A percentile compares a stretch with the other conserved stretches of the same genome.
phyloP scores from a whole-genome alignment of 2,113 vertebrate species.

The Bathybates hornii region DNA sequence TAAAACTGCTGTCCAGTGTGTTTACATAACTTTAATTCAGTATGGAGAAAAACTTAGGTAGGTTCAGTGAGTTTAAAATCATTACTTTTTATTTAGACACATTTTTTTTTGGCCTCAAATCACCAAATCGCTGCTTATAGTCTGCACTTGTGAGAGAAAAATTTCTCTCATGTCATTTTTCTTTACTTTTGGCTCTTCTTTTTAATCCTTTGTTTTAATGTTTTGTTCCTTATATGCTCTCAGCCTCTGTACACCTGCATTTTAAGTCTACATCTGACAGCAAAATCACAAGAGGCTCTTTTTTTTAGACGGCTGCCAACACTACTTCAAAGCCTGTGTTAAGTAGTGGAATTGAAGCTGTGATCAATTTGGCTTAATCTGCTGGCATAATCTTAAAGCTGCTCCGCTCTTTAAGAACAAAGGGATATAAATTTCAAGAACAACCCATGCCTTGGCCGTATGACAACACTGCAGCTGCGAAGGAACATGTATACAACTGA shows the following conservation, averaged over 20 bases:
- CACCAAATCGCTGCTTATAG: background rate
- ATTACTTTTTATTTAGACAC: background rate
- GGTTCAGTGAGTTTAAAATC: background rate
- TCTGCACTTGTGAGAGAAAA: background rate
- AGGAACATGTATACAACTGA: background rate
- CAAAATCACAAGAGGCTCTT: background rate
- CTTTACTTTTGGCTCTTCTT: background rate
- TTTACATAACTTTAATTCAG: background rate
- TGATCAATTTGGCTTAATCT: slow-evolving; percentile 6
- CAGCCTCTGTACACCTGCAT: background rate
- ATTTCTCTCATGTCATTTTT: background rate
- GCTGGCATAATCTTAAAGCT: background rate
- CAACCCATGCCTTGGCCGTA: background rate
- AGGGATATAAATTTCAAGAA: background rate
- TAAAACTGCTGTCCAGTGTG: background rate
- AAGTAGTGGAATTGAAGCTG: background rate
- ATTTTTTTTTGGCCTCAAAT: background rate
- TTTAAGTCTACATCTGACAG: background rate
- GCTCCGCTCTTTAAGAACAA: background rate
- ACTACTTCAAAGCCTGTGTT: background rate
- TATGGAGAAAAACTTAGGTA: background rate
- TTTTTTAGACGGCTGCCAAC: background rate
- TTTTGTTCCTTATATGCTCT: background rate
- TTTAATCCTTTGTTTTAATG: background rate
- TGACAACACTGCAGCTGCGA: background rate